Evolutionary conservation across 92 coral and sea anemone genomes (phyloP).

Genomic region (Phenganax stokvisi): DNA sequence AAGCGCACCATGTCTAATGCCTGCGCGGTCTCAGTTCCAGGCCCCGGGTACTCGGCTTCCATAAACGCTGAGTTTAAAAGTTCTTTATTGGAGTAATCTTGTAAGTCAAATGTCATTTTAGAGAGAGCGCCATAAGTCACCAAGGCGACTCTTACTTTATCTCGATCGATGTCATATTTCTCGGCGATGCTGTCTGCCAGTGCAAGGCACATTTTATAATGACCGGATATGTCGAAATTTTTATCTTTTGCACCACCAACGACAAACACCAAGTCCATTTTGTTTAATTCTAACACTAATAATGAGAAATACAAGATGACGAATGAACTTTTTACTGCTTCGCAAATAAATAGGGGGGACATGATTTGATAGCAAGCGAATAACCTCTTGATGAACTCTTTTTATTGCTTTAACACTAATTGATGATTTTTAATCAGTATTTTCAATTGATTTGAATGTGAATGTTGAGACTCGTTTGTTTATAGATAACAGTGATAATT

Average conservation of each 20-base stretch:
- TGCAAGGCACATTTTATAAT: conserved; percentile 27
- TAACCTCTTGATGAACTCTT: too few relatives aligned
- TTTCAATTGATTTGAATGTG: not conserved
- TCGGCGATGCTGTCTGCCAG: conserved; percentile 31
- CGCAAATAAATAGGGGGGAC: not conserved
- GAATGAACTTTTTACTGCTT: not conserved
- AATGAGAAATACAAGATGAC: not conserved
- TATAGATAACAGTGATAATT: too few relatives aligned
- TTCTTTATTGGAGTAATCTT: conserved; percentile 29
- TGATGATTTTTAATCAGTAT: not conserved
- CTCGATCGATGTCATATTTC: conserved; percentile 27
- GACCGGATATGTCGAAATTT: conserved; percentile 30
- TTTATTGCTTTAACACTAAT: not conserved
- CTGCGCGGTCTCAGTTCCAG: conserved; percentile 26
- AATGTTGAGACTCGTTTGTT: too few relatives aligned
- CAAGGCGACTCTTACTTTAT: conserved; percentile 33
- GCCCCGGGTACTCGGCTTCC: conserved; percentile 33
- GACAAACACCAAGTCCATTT: conserved; percentile 35
- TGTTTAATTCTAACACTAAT: conserved; percentile 9
- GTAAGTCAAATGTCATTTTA: conserved; percentile 34
- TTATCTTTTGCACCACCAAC: conserved; percentile 38
- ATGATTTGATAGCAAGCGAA: not conserved
- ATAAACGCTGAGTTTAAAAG: conserved; percentile 9
- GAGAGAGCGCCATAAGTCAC: conserved; percentile 37
- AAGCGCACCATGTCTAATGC: conserved; percentile 30